Conservation (phyloP, 1,140 invertebrate species). For the Papilio glaucus region DNA sequence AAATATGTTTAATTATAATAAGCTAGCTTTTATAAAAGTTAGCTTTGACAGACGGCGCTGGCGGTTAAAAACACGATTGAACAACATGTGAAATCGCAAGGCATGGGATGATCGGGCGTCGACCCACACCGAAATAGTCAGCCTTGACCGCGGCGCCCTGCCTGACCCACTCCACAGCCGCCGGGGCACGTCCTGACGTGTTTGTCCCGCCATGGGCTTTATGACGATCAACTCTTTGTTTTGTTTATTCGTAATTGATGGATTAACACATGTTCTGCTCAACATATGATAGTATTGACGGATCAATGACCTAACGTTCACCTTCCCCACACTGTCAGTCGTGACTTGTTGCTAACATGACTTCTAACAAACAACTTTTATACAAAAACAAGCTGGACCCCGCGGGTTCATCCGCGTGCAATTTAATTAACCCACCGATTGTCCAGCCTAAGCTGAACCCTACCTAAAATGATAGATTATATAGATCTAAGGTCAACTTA, state of each 20-base stretch:
- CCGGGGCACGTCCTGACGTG: constrained; percentile 21
- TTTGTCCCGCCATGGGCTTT: constrained; percentile 19
- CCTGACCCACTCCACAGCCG: constrained; percentile 45
- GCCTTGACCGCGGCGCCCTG: constrained; percentile 66
- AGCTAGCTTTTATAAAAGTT: too few relatives aligned
- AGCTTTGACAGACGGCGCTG: background rate
- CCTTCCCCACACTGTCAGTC: too few relatives aligned
- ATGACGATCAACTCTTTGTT: background rate
- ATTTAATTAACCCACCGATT: too few relatives aligned
- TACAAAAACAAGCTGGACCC: too few relatives aligned
- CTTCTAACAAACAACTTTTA: too few relatives aligned
- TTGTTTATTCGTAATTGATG: background rate
- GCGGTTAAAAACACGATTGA: constrained; percentile 22
- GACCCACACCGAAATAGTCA: constrained; percentile 68
- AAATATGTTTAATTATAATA: background rate
- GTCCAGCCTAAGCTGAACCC: too few relatives aligned
- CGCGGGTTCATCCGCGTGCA: too few relatives aligned
- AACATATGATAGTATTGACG: background rate
- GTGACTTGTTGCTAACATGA: too few relatives aligned
- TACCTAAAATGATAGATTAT: too few relatives aligned
- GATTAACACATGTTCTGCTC: background rate
- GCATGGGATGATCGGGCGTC: constrained; percentile 53
- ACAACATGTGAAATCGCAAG: constrained; percentile 31
- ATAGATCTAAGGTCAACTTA: too few relatives aligned
- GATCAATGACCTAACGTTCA: background rate